Evolutionary conservation across 2,113 vertebrate species (phyloP), one percentile per base, ranked within the genome.

Genomic region (Menidia beryllina): DNA sequence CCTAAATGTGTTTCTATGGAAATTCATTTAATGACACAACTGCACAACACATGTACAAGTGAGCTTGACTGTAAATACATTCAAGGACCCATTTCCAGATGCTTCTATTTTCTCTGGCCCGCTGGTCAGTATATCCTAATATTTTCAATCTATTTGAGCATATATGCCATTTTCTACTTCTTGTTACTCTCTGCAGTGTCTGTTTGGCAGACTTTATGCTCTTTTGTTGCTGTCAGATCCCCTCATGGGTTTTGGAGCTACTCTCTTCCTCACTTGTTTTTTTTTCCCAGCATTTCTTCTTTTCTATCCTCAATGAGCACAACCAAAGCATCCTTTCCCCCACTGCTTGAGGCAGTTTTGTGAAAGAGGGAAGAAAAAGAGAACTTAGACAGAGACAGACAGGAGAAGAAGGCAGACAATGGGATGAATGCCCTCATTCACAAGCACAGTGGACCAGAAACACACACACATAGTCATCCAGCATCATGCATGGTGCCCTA

Each of bases 391-490:
- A 47, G n/a, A 77, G 83, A 79, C 45, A 69, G 69, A 77, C 58
- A 66, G 55, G 20, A 57, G 55, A 76, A 27, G 54, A 65, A 81
- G 71, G 57, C 48, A 77, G 72, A 75, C 59, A 36, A 56, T 68
- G 27, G 70, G 75, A 85, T 86, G 68, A 86, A 88, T 75, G 79
- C 57, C 52, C 61, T 78, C 58, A 68, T 85, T 85, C 80, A 86
- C 20, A 56, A 71, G 51, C 54, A 63, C 60, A 61, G 48, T 15
- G 19, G 82, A 61, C 59, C 69, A 70, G 19, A 70, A 66, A 53
- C 73, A 63, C 24, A 61, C 19, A 61, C 19, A 58, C 48, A 34
- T 27, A 52, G 9, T 24, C 36, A 67, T 34, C 34, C 43, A 77
- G 10, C 55, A 38, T 56, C 5, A 20, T 65, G 50, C 71, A 82